Base-by-base conservation (phyloP, 2,113 vertebrate species). In the Nannobrachium achirus region DNA sequence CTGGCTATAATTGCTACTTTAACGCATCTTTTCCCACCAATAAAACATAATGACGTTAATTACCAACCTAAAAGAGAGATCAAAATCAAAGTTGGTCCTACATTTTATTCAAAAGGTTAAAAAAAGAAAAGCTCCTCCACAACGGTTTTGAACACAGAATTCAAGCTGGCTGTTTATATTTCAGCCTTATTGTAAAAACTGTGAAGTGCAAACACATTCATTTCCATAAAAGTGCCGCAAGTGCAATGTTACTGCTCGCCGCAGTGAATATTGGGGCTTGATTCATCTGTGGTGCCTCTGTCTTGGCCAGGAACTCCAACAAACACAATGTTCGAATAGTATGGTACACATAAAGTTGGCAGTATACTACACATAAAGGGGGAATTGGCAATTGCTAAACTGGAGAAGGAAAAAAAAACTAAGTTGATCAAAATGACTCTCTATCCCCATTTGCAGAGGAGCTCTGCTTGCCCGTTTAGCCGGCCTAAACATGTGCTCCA, bases 51-150 rank as follows among this genome's bases (percentile, higher is more conserved):
- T 10, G 11, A 11, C 2, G 8, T 15, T 14, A 42, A 60, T 33
- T 40, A 45, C 16, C 18, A 16, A 7, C 16, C 40, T 10, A 33
- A 2, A 18, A 60, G 42, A 20, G 42, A 42, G 14, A n/a, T 41
- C 16, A 19, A 44, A 41, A 59, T 60, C 18, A 45, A 41, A 44
- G 57, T 14, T 18, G 39, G 6, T 64, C 8, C 66, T 62, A 60
- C 67, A 75, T 68, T 69, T 68, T 73, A 57, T 48, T 64, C 66
- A 57, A 45, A 48, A 61, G 41, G 63, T 20, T 19, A 4, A 58
- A n/a, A 59, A 53, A 58, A 33, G 19, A 51, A 45, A 33, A 33
- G n/a, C 44, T 71, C 50, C 68, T 33, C 14, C 45, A 25, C n/a
- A n/a, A 46, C 5, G 56, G 38, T 45, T 57, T 25, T 51, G 49